Base-by-base conservation (phyloP, 1,140 invertebrate species). In the Vanessa tameamea region DNA sequence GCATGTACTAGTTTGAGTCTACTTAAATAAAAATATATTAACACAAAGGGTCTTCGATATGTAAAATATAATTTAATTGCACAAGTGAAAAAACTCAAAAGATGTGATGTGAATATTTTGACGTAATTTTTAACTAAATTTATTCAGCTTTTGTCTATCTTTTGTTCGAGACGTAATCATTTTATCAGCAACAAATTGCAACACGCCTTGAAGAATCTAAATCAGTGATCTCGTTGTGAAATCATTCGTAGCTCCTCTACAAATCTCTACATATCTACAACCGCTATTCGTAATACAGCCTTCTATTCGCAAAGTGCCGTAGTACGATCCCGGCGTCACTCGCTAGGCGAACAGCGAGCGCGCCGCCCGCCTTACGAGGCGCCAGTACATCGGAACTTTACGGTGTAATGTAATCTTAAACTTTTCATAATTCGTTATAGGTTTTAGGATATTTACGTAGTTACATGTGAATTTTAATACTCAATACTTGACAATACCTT, bases 321-420 rank as follows among this genome's bases (percentile, higher is more conserved):
- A 67, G 51, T 11, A 51, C 13, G 37, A 9, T 43, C 7, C 37
- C 37, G 26, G 64, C 48, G 67, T 78, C 82, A 85, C 81, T 89
- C 83, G 79, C 78, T 78, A 70, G 82, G 78, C 80, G 83, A 74
- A 75, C 78, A 73, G 70, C 79, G 73, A 75, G 74, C 75, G 71
- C 66, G 80, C 81, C 84, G 86, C 73, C 82, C 86, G 85, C 86
- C 85, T 78, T 43, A 59, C 20, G 23, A 15, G 13, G 20, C 64
- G 20, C 59, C 8, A 37, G 20, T 43, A 47, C 64, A 23, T 23
- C 47, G 64, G 5, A 37, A 20, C 20, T 20, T 63, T 12, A 59
- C 55, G 55, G 20, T 59, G 14, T 51, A 4, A 51, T 51, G 48
- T 15, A 51, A 51, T 26, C 55, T 26, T 26, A 72, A 53, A 53